A percentile compares a stretch with the other conserved stretches of the same genome.
Conservation (phyloP, 2,888 invertebrate genomes). For the Dryomyza anilis region DNA sequence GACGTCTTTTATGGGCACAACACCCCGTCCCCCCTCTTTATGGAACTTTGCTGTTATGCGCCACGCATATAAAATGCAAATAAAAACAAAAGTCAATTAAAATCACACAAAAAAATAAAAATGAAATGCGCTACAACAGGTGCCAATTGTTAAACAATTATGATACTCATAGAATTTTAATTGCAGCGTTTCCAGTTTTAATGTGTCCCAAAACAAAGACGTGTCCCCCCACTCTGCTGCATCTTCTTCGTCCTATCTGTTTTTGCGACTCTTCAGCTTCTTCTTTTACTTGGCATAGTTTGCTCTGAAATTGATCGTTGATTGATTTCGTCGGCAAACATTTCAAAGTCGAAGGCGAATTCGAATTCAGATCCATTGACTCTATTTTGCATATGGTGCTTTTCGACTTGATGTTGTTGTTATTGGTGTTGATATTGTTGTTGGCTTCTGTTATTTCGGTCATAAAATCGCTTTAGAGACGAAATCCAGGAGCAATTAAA, state of each 20-base stretch:
- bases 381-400: neutral
- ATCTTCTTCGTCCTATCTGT: neutral
- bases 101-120: too few relatives aligned
- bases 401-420: neutral
- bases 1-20: neutral
- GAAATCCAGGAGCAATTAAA: conserved; percentile 37
- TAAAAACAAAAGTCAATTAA: neutral
- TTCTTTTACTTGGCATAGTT: too few relatives aligned
- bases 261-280: neutral
- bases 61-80: neutral
- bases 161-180: neutral
- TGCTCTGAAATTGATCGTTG: too few relatives aligned
- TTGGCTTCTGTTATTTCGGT: conserved; percentile 1
- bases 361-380: neutral
- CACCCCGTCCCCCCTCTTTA: too few relatives aligned
- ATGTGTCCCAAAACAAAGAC: too few relatives aligned
- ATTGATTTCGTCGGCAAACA: too few relatives aligned
- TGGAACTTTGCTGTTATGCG: neutral
- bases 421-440: neutral
- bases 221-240: neutral
- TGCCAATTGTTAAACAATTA: neutral
- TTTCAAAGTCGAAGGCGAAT: too few relatives aligned
- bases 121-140: neutral
- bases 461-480: conserved; percentile 12
- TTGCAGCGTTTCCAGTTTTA: too few relatives aligned